Evolutionary conservation across 2,113 vertebrate genomes (phyloP).

Genomic region (Syngnathus scovelli): DNA sequence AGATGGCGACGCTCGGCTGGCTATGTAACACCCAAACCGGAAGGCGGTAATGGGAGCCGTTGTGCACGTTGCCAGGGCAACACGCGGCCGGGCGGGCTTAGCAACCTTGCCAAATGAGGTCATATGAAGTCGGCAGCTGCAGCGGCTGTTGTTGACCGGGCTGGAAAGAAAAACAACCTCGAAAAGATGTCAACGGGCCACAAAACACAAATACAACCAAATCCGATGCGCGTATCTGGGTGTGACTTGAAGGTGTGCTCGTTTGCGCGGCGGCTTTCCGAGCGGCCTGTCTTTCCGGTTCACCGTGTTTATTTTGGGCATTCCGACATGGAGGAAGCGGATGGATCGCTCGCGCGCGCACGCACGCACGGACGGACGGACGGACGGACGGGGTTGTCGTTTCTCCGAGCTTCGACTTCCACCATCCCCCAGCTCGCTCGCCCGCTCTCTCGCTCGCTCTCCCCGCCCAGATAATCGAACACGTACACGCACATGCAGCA

Average conservation of each 20-base stretch:
- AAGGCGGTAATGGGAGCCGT: conserved; percentile 52
- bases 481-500: neutral
- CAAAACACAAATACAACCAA: neutral
- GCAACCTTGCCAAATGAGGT: conserved; percentile 69
- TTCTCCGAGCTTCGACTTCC: neutral
- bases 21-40: conserved; percentile 35
- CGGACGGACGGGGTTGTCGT: conserved; percentile 29
- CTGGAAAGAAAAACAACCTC: neutral
- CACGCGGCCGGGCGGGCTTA: conserved; percentile 16
- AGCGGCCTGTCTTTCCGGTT: conserved; percentile 50
- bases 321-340: conserved; percentile 31
- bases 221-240: no score
- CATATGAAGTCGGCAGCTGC: conserved; percentile 46
- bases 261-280: conserved; percentile 2
- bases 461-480: neutral
- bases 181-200: neutral
- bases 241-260: neutral
- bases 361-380: conserved; percentile 15
- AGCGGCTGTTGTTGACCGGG: conserved; percentile 8
- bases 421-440: neutral
- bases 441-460: neutral
- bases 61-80: conserved; percentile 56
- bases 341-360: no score
- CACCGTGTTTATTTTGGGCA: conserved; percentile 19
- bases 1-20: conserved; percentile 14